A percentile compares a stretch with the other conserved stretches of the same genome.
These are phyloP conservation scores for Trypoxylon attenuatum DNA, from an alignment of 2,888 invertebrate genomes.

Conservation along the genomic window DNA sequence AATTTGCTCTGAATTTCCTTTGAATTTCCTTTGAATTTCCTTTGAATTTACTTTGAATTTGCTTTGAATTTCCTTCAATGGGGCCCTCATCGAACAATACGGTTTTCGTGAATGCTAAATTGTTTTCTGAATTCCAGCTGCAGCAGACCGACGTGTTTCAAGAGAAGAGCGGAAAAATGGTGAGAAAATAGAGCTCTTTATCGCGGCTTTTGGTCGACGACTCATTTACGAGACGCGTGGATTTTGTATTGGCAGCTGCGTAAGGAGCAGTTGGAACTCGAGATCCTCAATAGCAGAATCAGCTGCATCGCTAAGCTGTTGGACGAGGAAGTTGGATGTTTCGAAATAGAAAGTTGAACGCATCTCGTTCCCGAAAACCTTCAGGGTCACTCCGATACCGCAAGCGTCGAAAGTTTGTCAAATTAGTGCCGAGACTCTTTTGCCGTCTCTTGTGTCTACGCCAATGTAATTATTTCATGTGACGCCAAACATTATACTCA, in stretches of 20 bases:
- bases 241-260: slow-evolving; percentile 54
- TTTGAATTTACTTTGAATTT: slow-evolving; percentile 8
- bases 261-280: slow-evolving; percentile 68
- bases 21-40: neutral
- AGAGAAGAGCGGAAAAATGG: slow-evolving; percentile 67
- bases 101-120: slow-evolving; percentile 24
- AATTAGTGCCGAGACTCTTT: too few relatives aligned
- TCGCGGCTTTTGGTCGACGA: too few relatives aligned
- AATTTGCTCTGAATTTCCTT: neutral
- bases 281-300: slow-evolving; percentile 67
- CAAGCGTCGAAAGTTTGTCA: too few relatives aligned
- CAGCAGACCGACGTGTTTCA: slow-evolving; percentile 67
- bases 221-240: neutral
- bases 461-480: too few relatives aligned
- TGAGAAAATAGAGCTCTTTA: too few relatives aligned
- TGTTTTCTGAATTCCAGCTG: slow-evolving; percentile 58
- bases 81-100: slow-evolving; percentile 15
- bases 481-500: too few relatives aligned
- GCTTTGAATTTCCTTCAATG: neutral
- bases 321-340: slow-evolving; percentile 58
- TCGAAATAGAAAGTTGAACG: too few relatives aligned
- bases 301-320: slow-evolving; percentile 66
- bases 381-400: too few relatives aligned
- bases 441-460: too few relatives aligned
- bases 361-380: too few relatives aligned